phyloP scores from a whole-genome alignment of 1,140 invertebrate species.

The Orius insidiosus region DNA sequence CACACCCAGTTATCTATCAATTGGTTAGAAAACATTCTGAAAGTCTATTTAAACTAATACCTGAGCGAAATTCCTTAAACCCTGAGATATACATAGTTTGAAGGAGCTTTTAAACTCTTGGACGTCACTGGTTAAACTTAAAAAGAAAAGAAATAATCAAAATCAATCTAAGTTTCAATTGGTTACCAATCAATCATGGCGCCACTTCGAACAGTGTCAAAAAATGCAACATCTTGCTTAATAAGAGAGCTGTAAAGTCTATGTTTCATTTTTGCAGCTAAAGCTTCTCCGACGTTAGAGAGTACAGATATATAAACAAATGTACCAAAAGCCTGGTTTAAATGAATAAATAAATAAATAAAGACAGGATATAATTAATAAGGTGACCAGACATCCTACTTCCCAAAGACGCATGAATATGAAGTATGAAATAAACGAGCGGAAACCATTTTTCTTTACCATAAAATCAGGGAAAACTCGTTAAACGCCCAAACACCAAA shows the following conservation, averaged over 20 bases:
- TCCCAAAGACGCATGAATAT: conserved; percentile 11
- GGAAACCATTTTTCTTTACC: too few relatives aligned
- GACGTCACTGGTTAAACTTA: conserved; percentile 73
- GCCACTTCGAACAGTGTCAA: conserved; percentile 76
- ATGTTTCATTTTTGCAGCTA: conserved; percentile 61
- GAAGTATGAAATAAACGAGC: too few relatives aligned
- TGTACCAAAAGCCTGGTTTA: conserved; percentile 58
- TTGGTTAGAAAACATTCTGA: background rate
- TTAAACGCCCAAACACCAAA: too few relatives aligned
- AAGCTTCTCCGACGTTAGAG: conserved; percentile 68
- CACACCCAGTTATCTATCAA: conserved; percentile 51
- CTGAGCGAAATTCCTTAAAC: conserved; percentile 65
- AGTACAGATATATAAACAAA: conserved; percentile 76
- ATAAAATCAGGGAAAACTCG: too few relatives aligned
- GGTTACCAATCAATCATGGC: conserved; percentile 71
- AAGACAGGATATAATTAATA: too few relatives aligned
- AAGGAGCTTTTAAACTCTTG: conserved; percentile 96
- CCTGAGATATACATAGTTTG: conserved; percentile 78
- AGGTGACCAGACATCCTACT: too few relatives aligned
- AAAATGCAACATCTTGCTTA: conserved; percentile 77
- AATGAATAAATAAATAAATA: too few relatives aligned
- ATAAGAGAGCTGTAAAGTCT: conserved; percentile 71
- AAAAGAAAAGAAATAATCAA: conserved; percentile 43
- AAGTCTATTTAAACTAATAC: conserved; percentile 15
- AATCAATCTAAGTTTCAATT: too few relatives aligned